Percentiles rank a stretch among this genome's conserved stretches.
Evolutionary conservation across 1,140 invertebrate genomes (phyloP).

Genomic region (Conopomorpha cramerella): DNA sequence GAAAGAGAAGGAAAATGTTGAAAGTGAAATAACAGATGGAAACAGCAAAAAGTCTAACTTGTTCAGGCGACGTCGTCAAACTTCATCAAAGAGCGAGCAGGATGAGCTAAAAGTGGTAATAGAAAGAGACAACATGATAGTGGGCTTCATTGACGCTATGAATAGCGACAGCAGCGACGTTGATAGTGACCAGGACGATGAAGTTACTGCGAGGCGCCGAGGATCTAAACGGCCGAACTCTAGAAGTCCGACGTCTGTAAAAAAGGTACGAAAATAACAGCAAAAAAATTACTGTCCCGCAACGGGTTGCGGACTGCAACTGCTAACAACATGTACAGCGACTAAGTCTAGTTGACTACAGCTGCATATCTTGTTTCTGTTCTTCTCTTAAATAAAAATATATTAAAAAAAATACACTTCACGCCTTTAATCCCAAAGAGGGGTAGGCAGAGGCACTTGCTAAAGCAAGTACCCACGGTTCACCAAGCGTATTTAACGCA

Average conservation of each 20-base stretch:
- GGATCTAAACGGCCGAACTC: constrained; percentile 23
- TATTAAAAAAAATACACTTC: too few relatives aligned
- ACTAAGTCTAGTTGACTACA: too few relatives aligned
- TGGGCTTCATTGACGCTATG: constrained; percentile 37
- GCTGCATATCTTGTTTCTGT: too few relatives aligned
- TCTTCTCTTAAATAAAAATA: too few relatives aligned
- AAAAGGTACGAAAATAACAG: constrained; percentile 38
- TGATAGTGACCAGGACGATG: constrained; percentile 26
- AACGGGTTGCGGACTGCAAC: too few relatives aligned
- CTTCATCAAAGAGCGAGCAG: constrained; percentile 18
- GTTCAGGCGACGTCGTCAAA: constrained; percentile 18
- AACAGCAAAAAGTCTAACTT: constrained; percentile 12
- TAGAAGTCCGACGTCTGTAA: constrained; percentile 18
- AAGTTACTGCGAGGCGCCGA: constrained; percentile 10
- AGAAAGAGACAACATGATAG: constrained; percentile 52
- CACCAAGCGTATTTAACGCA: too few relatives aligned
- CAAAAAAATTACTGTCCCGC: too few relatives aligned
- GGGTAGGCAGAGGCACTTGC: too few relatives aligned
- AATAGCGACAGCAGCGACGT: constrained; percentile 35
- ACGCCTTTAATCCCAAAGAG: too few relatives aligned
- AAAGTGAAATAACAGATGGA: constrained; percentile 1
- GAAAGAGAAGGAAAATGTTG: neutral
- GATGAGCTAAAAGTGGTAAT: constrained; percentile 46
- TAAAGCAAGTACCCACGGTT: too few relatives aligned
- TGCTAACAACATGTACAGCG: too few relatives aligned